These are phyloP conservation scores for Ylistrum balloti DNA, from an alignment of 1,140 invertebrate species.

Conservation along the genomic window DNA sequence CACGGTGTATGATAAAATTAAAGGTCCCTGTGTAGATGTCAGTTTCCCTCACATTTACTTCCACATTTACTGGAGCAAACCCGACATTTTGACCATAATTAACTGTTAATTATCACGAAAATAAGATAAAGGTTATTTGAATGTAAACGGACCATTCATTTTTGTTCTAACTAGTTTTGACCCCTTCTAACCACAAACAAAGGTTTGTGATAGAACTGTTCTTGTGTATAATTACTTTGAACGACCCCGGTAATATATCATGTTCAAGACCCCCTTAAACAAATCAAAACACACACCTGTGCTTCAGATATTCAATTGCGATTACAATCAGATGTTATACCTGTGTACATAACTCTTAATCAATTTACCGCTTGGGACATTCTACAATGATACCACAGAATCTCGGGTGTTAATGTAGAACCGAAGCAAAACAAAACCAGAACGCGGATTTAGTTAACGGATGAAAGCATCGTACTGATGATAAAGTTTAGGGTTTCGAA, in stretches of 20 bases:
- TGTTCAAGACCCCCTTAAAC: slow-evolving; percentile 10
- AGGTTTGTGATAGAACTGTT: not conserved
- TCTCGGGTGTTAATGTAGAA: not conserved
- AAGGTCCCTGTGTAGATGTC: no score
- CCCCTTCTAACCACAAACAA: not conserved
- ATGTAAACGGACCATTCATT: not conserved
- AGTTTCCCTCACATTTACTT: not conserved
- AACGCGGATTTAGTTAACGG: not conserved
- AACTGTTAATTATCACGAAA: slow-evolving; percentile 19
- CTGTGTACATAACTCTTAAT: not conserved
- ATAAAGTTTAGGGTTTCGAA: not conserved
- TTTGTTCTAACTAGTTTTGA: not conserved
- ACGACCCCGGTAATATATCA: not conserved
- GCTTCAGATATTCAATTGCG: not conserved
- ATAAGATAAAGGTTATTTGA: not conserved
- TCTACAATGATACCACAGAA: not conserved
- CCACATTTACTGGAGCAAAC: not conserved
- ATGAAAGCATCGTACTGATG: not conserved
- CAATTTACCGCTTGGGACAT: not conserved
- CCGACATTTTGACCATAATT: slow-evolving; percentile 3
- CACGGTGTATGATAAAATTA: no score
- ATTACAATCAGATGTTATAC: not conserved
- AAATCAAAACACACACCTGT: not conserved
- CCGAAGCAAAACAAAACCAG: not conserved
- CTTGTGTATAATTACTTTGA: not conserved